Percentiles rank a stretch among this genome's conserved stretches.
Evolutionary conservation across 1,140 invertebrate genomes (phyloP).

Genomic region (Solen grandis): DNA sequence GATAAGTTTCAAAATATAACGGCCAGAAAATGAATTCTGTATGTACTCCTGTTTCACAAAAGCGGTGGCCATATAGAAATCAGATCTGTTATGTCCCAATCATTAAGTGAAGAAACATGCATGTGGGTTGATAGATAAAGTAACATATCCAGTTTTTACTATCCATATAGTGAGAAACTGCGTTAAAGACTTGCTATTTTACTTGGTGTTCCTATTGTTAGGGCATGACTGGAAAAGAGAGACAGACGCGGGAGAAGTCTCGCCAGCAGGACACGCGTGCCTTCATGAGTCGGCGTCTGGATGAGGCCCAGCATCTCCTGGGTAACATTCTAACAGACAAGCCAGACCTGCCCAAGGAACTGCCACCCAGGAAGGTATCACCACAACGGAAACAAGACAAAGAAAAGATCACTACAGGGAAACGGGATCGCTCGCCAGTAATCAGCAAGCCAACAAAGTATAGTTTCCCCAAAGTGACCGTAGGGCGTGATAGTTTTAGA

Average conservation of each 20-base stretch:
- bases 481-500: background rate
- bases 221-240: background rate
- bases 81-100: no score
- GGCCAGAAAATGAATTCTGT: no score
- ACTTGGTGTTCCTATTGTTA: no score
- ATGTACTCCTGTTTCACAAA: no score
- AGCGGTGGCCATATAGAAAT: no score
- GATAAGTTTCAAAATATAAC: no score
- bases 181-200: no score
- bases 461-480: background rate
- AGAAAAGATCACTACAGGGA: conserved; percentile 17
- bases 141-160: no score
- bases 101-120: no score
- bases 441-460: background rate
- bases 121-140: no score
- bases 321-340: conserved; percentile 72
- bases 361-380: conserved; percentile 39
- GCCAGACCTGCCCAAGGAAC: conserved; percentile 65
- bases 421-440: conserved; percentile 5
- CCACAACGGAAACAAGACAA: conserved; percentile 47
- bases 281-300: conserved; percentile 64
- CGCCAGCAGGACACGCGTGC: conserved; percentile 54
- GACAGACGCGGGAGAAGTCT: conserved; percentile 54
- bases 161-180: no score
- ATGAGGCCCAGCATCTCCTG: conserved; percentile 71